phyloP scores from a whole-genome alignment of 2,888 invertebrate genomes.

The Drosophila pegasa region DNA sequence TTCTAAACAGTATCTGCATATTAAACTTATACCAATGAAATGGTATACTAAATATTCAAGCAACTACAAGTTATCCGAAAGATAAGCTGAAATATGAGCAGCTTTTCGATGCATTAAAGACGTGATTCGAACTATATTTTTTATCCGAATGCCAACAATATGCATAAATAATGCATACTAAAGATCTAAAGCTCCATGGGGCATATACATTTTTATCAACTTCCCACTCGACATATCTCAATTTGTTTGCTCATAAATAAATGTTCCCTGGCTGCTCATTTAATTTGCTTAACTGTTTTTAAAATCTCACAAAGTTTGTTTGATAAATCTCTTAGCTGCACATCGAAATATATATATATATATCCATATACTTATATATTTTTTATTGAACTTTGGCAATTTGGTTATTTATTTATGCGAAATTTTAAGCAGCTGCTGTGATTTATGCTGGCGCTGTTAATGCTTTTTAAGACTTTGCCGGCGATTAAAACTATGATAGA shows the following conservation, averaged over 20 bases:
- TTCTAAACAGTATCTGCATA: no score
- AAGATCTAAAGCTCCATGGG: neutral
- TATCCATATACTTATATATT: no score
- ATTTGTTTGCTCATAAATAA: constrained; percentile 8
- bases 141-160: neutral
- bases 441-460: constrained; percentile 18
- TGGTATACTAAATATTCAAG: neutral
- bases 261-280: constrained; percentile 11
- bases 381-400: neutral
- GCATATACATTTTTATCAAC: neutral
- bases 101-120: no score
- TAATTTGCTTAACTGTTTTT: constrained; percentile 13
- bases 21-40: neutral
- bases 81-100: neutral
- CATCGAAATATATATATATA: neutral
- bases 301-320: constrained; percentile 9
- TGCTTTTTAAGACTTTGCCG: constrained; percentile 3
- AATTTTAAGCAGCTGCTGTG: constrained; percentile 22
- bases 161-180: constrained; percentile 1
- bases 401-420: constrained; percentile 1
- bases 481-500: constrained; percentile 65
- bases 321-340: constrained; percentile 5
- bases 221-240: neutral
- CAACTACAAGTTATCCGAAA: neutral
- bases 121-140: neutral